These are phyloP conservation scores for Acanthoscelides obtectus DNA, from an alignment of 2,888 invertebrate species.

Conservation along the genomic window DNA sequence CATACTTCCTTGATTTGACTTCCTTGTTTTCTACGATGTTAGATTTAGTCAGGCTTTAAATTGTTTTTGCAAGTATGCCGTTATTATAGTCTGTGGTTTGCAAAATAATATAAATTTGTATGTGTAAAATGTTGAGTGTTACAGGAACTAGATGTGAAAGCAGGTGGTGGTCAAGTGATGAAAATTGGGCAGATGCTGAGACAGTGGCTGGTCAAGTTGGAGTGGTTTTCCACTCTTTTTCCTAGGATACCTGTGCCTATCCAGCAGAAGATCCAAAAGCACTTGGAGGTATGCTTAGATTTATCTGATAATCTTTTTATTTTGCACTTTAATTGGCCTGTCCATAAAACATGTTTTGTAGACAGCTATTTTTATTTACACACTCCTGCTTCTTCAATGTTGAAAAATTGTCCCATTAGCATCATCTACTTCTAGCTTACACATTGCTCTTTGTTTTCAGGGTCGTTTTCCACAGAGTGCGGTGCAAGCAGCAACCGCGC, in stretches of 20 bases:
- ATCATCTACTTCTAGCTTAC: too few relatives aligned
- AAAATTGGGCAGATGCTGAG: slow-evolving; percentile 89
- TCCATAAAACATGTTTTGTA: too few relatives aligned
- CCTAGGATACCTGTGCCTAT: slow-evolving; percentile 98
- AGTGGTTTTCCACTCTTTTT: slow-evolving; percentile 98
- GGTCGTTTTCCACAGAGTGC: slow-evolving; percentile 42
- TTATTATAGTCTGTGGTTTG: neutral
- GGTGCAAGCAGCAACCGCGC: slow-evolving; percentile 31
- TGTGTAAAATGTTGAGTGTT: slow-evolving; percentile 24
- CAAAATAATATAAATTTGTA: neutral
- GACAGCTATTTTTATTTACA: too few relatives aligned
- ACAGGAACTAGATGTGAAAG: slow-evolving; percentile 94
- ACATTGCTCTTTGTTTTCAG: slow-evolving; percentile 31
- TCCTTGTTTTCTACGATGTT: too few relatives aligned
- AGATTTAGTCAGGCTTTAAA: slow-evolving; percentile 13
- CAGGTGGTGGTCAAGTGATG: slow-evolving; percentile 92
- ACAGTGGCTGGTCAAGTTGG: slow-evolving; percentile 90
- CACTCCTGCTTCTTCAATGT: too few relatives aligned
- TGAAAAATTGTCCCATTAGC: too few relatives aligned
- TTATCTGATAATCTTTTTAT: too few relatives aligned
- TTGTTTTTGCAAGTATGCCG: neutral
- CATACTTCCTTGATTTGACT: too few relatives aligned
- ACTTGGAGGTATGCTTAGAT: slow-evolving; percentile 57
- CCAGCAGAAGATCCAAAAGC: slow-evolving; percentile 83
- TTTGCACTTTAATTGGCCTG: too few relatives aligned